A percentile compares a stretch with the other conserved stretches of the same genome.
Conservation (phyloP, 2,113 vertebrate genomes). For the Balaenoptera acutorostrata region DNA sequence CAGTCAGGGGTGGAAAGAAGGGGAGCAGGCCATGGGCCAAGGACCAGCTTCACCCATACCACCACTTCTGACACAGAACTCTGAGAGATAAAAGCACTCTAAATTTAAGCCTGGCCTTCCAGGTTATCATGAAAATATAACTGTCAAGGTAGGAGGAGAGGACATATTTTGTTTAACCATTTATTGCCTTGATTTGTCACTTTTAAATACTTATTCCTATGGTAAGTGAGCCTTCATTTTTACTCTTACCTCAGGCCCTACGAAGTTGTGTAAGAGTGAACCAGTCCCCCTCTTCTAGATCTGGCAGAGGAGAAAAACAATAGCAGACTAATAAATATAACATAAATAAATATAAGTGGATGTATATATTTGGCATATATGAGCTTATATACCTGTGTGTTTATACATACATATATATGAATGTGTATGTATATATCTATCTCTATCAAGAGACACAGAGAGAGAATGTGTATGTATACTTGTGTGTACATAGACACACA, state of each 20-base stretch:
- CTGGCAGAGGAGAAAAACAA: not conserved
- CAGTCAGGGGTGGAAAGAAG: not conserved
- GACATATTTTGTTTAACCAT: not conserved
- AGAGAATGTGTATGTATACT: not conserved
- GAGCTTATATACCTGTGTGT: not conserved
- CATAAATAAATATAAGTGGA: not conserved
- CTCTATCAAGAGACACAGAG: not conserved
- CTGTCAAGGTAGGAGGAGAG: not conserved
- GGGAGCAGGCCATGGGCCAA: not conserved
- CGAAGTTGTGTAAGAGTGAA: not conserved
- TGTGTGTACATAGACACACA: not conserved
- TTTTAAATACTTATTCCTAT: not conserved
- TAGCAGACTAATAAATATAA: not conserved
- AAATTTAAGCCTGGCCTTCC: not conserved
- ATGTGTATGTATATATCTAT: not conserved
- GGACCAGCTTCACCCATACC: not conserved
- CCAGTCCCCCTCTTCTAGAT: not conserved
- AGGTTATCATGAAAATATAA: not conserved
- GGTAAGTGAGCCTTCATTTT: not conserved
- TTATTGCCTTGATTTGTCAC: not conserved
- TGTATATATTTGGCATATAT: not conserved
- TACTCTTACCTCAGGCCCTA: not conserved
- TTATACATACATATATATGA: not conserved
- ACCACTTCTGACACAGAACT: not conserved
- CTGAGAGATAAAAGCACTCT: not conserved